Base-by-base conservation (phyloP, 2,888 invertebrate species). In the Torymus tubicola region DNA sequence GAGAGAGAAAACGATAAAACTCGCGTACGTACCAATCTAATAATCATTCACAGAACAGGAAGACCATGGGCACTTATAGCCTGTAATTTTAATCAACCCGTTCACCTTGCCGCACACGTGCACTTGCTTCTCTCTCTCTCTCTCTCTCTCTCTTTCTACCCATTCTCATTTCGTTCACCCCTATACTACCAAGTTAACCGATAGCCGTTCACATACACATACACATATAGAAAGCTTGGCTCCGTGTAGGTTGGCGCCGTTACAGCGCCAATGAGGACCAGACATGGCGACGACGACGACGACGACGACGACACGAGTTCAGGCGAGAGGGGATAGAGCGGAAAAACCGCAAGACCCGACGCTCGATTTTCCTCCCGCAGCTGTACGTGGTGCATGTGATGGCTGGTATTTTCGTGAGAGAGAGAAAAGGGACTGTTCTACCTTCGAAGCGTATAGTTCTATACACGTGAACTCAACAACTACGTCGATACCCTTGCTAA, bases 1-100 rank as follows among this genome's bases (percentile, higher is more conserved):
- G 42, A 42, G 42, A 4, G 42, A 1, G 42, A 8, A 8, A 8
- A 1, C 42, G 42, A 42, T 42, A 8, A 42, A 42, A 42, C 42
- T 42, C 42, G 42, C 42, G 42, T 42, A 42, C 42, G n/a, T n/a
- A 8, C 42, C 42, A 8, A 42, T 42, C 42, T 42, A 52, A 76
- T 76, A 67, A 63, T 60, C 53, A 69, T 76, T 42, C n/a, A 24
- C 58, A 50, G 50, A 31, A 67, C 13, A 42, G 50, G n/a, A 21
- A 21, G 55, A 4, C 52, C 64, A 57, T 57, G n/a, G 12, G 16
- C 65, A 78, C 71, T 78, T 72, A 70, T 3, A 13, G 31, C 57
- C 53, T 61, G 73, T 69, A 79, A 79, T 79, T 79, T 79, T 74
- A 79, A 79, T 69, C 63, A 63, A 64, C 31, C 31, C 65, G 60